These are phyloP conservation scores for Coleophora flavipennella DNA, from an alignment of 2,888 invertebrate species.

Conservation along the genomic window DNA sequence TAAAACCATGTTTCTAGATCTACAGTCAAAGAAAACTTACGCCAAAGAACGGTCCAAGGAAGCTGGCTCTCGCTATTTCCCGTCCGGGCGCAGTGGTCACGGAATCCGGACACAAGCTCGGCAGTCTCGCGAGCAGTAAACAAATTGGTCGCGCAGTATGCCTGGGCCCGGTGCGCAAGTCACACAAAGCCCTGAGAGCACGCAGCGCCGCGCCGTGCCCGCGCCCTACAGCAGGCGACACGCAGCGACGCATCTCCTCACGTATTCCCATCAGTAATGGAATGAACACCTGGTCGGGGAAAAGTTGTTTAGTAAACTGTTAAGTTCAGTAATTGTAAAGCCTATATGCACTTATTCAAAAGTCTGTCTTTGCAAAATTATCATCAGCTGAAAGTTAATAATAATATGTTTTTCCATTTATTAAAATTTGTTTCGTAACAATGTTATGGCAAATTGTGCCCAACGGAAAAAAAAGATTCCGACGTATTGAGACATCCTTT, in stretches of 20 bases:
- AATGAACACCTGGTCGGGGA: conserved; percentile 46
- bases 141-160: conserved; percentile 82
- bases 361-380: too few relatives aligned
- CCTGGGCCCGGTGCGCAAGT: conserved; percentile 79
- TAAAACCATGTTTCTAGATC: too few relatives aligned
- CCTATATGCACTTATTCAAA: too few relatives aligned
- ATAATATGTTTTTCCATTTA: too few relatives aligned
- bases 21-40: too few relatives aligned
- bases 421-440: too few relatives aligned
- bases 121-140: conserved; percentile 49
- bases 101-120: conserved; percentile 78
- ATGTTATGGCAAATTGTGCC: not conserved
- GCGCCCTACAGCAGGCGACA: conserved; percentile 78
- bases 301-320: too few relatives aligned
- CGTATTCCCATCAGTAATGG: conserved; percentile 58
- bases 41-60: conserved; percentile 92
- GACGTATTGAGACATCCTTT: too few relatives aligned
- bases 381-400: too few relatives aligned
- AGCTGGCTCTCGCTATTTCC: conserved; percentile 88
- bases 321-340: too few relatives aligned
- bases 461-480: not conserved
- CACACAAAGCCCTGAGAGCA: conserved; percentile 84
- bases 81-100: conserved; percentile 85
- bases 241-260: conserved; percentile 76
- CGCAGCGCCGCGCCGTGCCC: conserved; percentile 80